phyloP scores from a whole-genome alignment of 2,113 vertebrate genomes.

The Gadus macrocephalus region DNA sequence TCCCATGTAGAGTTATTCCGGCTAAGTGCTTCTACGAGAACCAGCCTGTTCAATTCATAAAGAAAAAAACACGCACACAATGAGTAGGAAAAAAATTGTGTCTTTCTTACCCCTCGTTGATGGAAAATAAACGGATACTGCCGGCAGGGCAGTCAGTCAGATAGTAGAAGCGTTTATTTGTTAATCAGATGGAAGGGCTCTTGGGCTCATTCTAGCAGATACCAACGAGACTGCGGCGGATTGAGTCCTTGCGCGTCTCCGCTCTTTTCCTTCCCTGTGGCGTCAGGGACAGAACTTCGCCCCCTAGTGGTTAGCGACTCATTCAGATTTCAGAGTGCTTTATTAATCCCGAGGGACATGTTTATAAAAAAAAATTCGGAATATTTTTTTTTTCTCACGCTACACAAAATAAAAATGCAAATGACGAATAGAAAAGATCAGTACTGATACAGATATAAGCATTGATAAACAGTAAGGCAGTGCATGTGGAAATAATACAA shows the following conservation, averaged over 20 bases:
- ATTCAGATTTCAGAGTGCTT: not conserved
- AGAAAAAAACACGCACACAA: too few relatives aligned
- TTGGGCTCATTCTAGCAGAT: slow-evolving; percentile 10
- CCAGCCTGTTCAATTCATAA: too few relatives aligned
- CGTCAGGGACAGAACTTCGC: slow-evolving; percentile 40
- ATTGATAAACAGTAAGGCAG: too few relatives aligned
- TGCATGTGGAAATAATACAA: too few relatives aligned
- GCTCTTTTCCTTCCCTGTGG: slow-evolving; percentile 8
- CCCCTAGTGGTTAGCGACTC: slow-evolving; percentile 42
- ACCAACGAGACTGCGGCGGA: slow-evolving; percentile 59
- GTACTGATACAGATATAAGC: too few relatives aligned
- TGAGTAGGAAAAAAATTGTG: too few relatives aligned
- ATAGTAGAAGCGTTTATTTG: not conserved
- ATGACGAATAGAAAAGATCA: too few relatives aligned
- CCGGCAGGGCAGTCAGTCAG: not conserved
- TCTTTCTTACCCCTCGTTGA: slow-evolving; percentile 37
- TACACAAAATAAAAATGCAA: too few relatives aligned
- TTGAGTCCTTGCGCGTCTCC: slow-evolving; percentile 38
- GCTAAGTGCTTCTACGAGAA: slow-evolving; percentile 7
- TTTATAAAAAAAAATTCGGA: too few relatives aligned
- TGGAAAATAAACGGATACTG: slow-evolving; percentile 10
- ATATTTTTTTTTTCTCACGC: too few relatives aligned
- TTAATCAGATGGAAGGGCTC: slow-evolving; percentile 29
- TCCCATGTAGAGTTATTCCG: slow-evolving; percentile 37
- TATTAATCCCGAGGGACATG: not conserved